phyloP scores from a whole-genome alignment of 2,888 invertebrate species.

The Caenorhabditis imperialis region DNA sequence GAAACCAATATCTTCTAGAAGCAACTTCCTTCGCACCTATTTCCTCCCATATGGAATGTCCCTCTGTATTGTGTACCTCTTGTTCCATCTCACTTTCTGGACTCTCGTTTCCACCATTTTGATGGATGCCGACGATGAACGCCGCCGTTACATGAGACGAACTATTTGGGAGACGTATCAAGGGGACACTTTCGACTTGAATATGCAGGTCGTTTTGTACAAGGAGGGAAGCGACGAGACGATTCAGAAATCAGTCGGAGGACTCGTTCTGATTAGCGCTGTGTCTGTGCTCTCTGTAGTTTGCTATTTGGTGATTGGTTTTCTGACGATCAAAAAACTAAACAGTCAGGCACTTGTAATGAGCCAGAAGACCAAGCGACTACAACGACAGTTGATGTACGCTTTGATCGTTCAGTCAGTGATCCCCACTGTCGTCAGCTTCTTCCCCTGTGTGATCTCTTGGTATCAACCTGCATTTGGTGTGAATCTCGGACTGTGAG shows the following conservation, averaged over 20 bases:
- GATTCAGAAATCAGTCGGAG: not conserved
- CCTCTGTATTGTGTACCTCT: not conserved
- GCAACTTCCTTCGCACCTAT: not conserved
- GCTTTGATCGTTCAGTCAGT: conserved; percentile 6
- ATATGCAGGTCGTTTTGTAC: not conserved
- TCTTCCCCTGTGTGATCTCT: not conserved
- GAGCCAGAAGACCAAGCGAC: conserved; percentile 1
- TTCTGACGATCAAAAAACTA: not conserved
- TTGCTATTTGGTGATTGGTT: not conserved
- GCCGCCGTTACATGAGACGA: not conserved
- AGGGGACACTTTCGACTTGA: not conserved
- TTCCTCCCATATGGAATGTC: too few relatives aligned
- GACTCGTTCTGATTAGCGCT: not conserved
- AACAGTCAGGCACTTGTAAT: not conserved
- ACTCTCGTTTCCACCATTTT: not conserved
- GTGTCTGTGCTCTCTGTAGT: not conserved
- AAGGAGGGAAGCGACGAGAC: not conserved
- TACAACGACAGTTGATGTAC: conserved; percentile 7
- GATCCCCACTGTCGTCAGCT: conserved; percentile 13
- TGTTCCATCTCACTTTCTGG: not conserved
- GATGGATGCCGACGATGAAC: not conserved
- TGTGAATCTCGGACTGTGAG: not conserved
- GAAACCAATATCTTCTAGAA: not conserved
- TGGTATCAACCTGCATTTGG: conserved; percentile 7
- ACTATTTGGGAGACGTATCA: not conserved